Evolutionary conservation across 2,888 invertebrate species (phyloP), one percentile per base, ranked within the genome.

Genomic region (Athalia rosae): DNA sequence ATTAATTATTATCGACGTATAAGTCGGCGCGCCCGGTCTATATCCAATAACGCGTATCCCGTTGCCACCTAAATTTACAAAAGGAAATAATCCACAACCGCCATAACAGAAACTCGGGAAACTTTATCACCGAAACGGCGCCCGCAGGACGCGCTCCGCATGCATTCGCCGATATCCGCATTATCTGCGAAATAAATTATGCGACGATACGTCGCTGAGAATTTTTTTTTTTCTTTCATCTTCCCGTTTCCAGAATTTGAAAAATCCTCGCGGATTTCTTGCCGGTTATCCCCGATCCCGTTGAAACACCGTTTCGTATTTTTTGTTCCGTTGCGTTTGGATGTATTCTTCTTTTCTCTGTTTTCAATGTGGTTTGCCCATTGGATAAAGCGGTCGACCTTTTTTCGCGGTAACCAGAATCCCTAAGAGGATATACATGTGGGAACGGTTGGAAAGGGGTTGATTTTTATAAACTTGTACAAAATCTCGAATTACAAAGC

Each of bases 1-100:
- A 74, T 74, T 62, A 74, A 71, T 71, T 71, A 71, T 45, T 45
- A 71, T 71, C 56, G 71, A 71, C 58, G 8, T 67, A 48, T 28
- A 50, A 28, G 13, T 28, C 11, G 41, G 8, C 43, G 7, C 62
- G 5, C 6, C 41, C n/a, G 28, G 28, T 28, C 28, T 28, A 28
- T 28, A 28, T 28, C 28, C 2, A 28, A 28, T 28, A 28, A 28
- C 28, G 28, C 28, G 28, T 28, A 28, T 28, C 28, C 13, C 41
- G 43, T 71, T 58, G 58, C 13, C 45, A 47, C 56, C 53, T 9
- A 11, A 11, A 4, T 28, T 43, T 45, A n/a, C n/a, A 43, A 58
- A 58, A 45, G 45, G 58, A 58, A 58, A 13, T 28, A 28, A 53
- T 8, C 53, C 53, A 11, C 9, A 28, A 28, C 28, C 28, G 28